Evolutionary conservation across 2,797 vertebrate species (phyloP), one percentile per base, ranked within the genome.

Genomic region (Danionella dracula): DNA sequence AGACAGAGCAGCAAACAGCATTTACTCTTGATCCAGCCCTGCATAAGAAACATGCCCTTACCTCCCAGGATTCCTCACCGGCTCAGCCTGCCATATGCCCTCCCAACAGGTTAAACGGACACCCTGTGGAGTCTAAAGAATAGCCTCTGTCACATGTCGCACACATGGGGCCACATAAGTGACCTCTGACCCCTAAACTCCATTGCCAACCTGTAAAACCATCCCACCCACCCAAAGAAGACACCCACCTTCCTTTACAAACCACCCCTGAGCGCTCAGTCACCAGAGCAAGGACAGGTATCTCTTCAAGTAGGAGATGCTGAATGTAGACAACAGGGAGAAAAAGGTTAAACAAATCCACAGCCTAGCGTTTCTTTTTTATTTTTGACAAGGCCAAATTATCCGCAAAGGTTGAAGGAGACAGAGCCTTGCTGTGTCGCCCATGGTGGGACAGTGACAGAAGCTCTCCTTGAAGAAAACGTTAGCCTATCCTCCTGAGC

Each of bases 101-200:
- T 89, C 89, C 89, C 83, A 86, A 90, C 87, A 88, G 90, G 90
- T 91, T 83, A 72, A 82, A 92, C 85, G 90, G 91, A 89, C 87
- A 89, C 87, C 92, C 92, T 94, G 91, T 85, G 92, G 92, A 93
- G 89, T 92, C 92, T 94, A 89, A 93, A 93, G 91, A 94, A 94
- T 89, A 94, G 92, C 92, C 92, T 93, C 92, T 93, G 90, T 93
- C 91, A 93, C 90, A 88, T 87, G 89, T 89, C 88, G 86, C 89
- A 92, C 90, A 90, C 89, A 88, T 87, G 87, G 78, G 91, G 86
- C 6, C 81, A 80, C 69, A 79, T 6, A 27, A 27, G 79, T 61
- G 73, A 80, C 59, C 71, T 71, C 67, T 53, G 62, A 60, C 68
- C 68, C 67, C 54, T 68, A 66, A 69, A 59, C 66, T 54, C 42